A percentile compares a stretch with the other conserved stretches of the same genome.
phyloP scores from a whole-genome alignment of 1,140 invertebrate species.

The Leptopilina clavipes region DNA sequence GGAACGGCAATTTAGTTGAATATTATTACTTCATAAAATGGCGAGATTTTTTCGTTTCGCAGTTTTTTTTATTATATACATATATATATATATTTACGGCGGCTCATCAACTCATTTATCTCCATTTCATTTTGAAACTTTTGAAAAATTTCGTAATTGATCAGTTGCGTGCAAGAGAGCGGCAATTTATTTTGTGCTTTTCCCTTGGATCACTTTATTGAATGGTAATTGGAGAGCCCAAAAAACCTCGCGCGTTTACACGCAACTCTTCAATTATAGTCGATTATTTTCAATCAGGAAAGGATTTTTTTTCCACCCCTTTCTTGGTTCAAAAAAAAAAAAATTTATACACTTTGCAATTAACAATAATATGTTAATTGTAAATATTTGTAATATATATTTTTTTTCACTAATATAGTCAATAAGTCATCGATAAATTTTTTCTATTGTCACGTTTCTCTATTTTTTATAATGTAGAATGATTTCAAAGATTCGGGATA shows the following conservation, averaged over 20 bases:
- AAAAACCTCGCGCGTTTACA: constrained; percentile 7
- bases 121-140: constrained; percentile 13
- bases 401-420: too few species aligned
- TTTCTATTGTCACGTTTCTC: too few species aligned
- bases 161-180: constrained; percentile 5
- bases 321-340: neutral
- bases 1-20: too few species aligned
- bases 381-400: too few species aligned
- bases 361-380: too few species aligned
- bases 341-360: too few species aligned
- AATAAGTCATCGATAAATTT: too few species aligned
- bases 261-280: constrained; percentile 14
- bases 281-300: constrained; percentile 9
- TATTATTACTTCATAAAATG: too few species aligned
- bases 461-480: too few species aligned
- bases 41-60: too few species aligned
- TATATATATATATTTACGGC: neutral
- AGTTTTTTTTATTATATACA: too few species aligned
- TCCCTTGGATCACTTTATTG: constrained; percentile 17
- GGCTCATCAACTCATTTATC: constrained; percentile 9
- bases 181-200: constrained; percentile 19
- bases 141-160: constrained; percentile 20
- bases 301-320: neutral
- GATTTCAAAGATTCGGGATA: too few species aligned
- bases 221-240: neutral